phyloP scores from a whole-genome alignment of 2,797 vertebrate genomes.

The Lepilemur septentrionalis region DNA sequence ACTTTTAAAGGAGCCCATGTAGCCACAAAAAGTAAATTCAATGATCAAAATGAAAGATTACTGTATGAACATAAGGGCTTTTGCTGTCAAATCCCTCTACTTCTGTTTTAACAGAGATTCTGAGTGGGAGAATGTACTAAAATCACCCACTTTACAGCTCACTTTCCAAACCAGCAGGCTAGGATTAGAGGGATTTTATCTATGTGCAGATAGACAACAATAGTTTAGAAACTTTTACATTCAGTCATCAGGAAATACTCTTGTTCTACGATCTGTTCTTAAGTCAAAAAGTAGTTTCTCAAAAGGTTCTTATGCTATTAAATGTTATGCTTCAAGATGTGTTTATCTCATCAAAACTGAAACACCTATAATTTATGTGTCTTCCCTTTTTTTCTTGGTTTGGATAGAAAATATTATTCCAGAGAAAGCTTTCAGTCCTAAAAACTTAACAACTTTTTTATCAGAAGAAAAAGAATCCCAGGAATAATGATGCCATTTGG shows the following conservation, averaged over 20 bases:
- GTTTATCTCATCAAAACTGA: conserved; percentile 31
- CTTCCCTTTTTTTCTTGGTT: neutral
- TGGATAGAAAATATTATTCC: conserved; percentile 22
- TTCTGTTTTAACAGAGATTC: conserved; percentile 61
- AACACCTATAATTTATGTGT: neutral
- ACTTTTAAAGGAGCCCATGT: neutral
- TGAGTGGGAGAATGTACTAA: conserved; percentile 40
- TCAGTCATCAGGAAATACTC: neutral
- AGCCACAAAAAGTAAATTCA: neutral
- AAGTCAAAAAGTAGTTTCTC: conserved; percentile 19
- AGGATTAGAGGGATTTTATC: neutral
- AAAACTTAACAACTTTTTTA: neutral
- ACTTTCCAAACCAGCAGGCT: conserved; percentile 58
- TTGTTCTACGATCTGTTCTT: conserved; percentile 38
- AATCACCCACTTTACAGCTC: conserved; percentile 40
- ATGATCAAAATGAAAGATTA: conserved; percentile 28
- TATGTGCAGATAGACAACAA: conserved; percentile 17
- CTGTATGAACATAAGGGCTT: conserved; percentile 48
- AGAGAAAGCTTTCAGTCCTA: conserved; percentile 11
- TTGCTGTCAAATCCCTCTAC: conserved; percentile 5
- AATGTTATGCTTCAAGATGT: conserved; percentile 18
- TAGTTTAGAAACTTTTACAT: neutral
- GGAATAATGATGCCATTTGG: neutral
- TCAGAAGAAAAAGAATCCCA: neutral
- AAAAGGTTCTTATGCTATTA: neutral